phyloP scores from a whole-genome alignment of 2,888 invertebrate genomes.

The Apantesis nais region DNA sequence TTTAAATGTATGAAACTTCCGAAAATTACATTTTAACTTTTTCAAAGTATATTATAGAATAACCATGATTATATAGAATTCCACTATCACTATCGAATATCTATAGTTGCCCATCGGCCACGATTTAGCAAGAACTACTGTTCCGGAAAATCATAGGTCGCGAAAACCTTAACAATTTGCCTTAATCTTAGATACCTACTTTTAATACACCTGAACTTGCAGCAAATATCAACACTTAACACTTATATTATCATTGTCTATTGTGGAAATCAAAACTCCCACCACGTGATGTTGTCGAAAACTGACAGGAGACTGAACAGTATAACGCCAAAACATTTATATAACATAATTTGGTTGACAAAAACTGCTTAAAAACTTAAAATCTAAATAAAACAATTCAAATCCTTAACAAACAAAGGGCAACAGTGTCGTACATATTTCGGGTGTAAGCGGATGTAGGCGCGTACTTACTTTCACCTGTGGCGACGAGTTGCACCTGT shows the following conservation, averaged over 20 bases:
- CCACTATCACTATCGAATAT: neutral
- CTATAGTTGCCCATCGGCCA: neutral
- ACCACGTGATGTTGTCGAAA: neutral
- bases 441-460: conserved; percentile 73
- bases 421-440: conserved; percentile 33
- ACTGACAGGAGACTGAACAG: neutral
- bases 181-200: neutral
- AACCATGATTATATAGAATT: neutral
- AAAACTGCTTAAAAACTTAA: neutral
- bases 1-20: too few species aligned
- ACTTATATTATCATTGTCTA: neutral
- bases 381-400: neutral
- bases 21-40: too few species aligned
- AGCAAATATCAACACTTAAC: neutral
- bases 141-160: neutral
- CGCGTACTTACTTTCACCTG: conserved; percentile 72
- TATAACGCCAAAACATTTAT: too few species aligned
- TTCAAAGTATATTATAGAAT: neutral
- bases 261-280: neutral
- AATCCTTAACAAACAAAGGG: conserved; percentile 12
- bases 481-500: conserved; percentile 57
- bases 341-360: neutral
- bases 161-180: neutral
- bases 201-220: neutral
- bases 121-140: neutral